Percentiles rank a stretch among this genome's conserved stretches.
phyloP scores from a whole-genome alignment of 2,113 vertebrate genomes.

The Cervus canadensis region DNA sequence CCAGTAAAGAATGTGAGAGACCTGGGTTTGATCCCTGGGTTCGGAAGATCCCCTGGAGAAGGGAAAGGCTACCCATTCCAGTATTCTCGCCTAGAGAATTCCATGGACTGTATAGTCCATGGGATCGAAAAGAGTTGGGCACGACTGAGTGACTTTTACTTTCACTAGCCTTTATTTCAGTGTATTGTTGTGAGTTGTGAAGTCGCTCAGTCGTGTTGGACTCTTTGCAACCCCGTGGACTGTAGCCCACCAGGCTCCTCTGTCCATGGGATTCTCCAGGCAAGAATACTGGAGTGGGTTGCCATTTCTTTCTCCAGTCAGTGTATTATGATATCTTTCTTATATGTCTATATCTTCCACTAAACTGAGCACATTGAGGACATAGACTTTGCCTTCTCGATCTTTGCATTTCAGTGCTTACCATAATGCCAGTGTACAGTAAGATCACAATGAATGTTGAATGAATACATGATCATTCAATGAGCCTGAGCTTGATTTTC shows the following conservation, averaged over 20 bases:
- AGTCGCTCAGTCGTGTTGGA: no score
- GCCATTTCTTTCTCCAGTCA: neutral
- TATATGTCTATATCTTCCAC: neutral
- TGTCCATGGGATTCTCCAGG: no score
- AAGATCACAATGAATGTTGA: neutral
- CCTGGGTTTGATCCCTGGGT: neutral
- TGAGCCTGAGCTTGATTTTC: neutral
- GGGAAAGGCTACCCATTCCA: neutral
- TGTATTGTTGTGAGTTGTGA: neutral
- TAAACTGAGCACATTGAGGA: neutral
- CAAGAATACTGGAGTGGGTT: no score
- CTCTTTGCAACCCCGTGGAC: no score
- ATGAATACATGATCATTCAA: neutral
- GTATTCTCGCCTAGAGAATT: neutral
- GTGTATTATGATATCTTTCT: neutral
- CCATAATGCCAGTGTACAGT: neutral
- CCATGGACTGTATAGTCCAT: neutral
- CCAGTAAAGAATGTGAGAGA: neutral
- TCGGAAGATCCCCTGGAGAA: neutral
- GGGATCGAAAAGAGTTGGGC: accelerated
- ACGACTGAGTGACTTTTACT: accelerated
- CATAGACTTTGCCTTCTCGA: neutral
- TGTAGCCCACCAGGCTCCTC: no score
- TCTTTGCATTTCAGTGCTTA: neutral
- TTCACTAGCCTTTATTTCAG: neutral